Evolutionary conservation across 37 sponge, comb jelly and placozoan species (phyloP).

Genomic region (Amphimedon queenslandica): DNA sequence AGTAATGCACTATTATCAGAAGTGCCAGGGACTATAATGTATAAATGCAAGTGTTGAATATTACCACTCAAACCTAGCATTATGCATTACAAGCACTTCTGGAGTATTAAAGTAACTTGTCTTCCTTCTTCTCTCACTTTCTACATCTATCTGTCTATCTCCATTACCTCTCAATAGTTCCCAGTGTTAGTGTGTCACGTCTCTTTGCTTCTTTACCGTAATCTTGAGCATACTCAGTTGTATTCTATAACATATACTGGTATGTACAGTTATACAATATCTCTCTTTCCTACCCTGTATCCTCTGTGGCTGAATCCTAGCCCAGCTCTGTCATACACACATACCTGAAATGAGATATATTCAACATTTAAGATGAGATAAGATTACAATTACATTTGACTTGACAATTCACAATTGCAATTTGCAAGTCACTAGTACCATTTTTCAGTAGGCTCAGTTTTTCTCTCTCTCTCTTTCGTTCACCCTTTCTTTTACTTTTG

Average conservation of each 20-base stretch:
- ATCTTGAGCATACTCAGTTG: conserved; percentile 30
- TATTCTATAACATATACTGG: conserved; percentile 43
- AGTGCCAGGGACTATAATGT: too few relatives aligned
- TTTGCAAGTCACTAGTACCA: too few relatives aligned
- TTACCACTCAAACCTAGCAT: too few relatives aligned
- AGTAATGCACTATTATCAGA: too few relatives aligned
- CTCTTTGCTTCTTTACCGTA: conserved; percentile 30
- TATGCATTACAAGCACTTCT: not conserved
- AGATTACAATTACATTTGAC: too few relatives aligned
- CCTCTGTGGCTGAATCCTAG: conserved; percentile 69
- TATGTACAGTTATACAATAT: not conserved
- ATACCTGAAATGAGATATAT: conserved; percentile 26
- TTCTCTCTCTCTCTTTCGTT: not conserved
- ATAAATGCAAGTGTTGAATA: too few relatives aligned
- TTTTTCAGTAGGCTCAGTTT: too few relatives aligned
- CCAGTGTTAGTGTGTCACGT: conserved; percentile 28
- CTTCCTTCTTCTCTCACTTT: not conserved
- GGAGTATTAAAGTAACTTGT: not conserved
- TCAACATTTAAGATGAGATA: too few relatives aligned
- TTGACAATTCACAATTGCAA: too few relatives aligned
- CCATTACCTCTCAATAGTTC: conserved; percentile 7
- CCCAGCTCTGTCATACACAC: conserved; percentile 64
- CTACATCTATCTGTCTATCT: too few relatives aligned
- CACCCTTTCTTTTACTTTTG: conserved; percentile 25
- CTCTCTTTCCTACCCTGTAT: conserved; percentile 20